Evolutionary conservation across 1,140 invertebrate genomes (phyloP), one percentile per base, ranked within the genome.

Genomic region (Helicoverpa armigera): DNA sequence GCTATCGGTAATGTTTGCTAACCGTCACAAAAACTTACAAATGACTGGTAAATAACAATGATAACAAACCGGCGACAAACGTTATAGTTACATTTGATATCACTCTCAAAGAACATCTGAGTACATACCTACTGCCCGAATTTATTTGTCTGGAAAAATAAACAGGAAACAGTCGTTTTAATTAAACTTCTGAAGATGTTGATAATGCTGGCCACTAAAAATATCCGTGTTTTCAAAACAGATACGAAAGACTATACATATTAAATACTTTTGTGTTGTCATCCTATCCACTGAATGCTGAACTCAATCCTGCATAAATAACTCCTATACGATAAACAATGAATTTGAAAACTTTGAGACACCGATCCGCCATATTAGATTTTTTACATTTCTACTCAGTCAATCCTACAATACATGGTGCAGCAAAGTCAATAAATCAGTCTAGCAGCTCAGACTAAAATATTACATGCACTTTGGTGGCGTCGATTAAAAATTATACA

Each of bases 141-240:
- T 65, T 65, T 65, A 65, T 43, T 65, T 65, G 61, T 65, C 61
- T 65, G 61, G 61, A 65, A 65, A 65, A 35, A 65, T 65, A 65
- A 65, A 65, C 35, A 65, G 35, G 61, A 65, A 65, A 65, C 13
- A 63, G 43, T 65, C 31, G 31, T 48, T 65, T 65, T 48, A 65
- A 65, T 65, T 14, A 43, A 16, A 9, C 31, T n/a, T 65, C 7
- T 14, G 29, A 58, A 58, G 16, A 58, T 56, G 16, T 56, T 56
- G n/a, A 56, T 58, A 58, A 23, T 18, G 5, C 56, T 11, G 56
- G 2, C 7, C 0, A 10, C 5, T 18, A 16, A 56, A 56, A 16
- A 56, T 16, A 18, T 18, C 7, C 16, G 3, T 23, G 7, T 58
- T n/a, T n/a, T n/a, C n/a, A n/a, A n/a, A 54, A n/a, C 53, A 54